Evolutionary conservation across 2,888 invertebrate species (phyloP).

Genomic region (Cantharis rustica): DNA sequence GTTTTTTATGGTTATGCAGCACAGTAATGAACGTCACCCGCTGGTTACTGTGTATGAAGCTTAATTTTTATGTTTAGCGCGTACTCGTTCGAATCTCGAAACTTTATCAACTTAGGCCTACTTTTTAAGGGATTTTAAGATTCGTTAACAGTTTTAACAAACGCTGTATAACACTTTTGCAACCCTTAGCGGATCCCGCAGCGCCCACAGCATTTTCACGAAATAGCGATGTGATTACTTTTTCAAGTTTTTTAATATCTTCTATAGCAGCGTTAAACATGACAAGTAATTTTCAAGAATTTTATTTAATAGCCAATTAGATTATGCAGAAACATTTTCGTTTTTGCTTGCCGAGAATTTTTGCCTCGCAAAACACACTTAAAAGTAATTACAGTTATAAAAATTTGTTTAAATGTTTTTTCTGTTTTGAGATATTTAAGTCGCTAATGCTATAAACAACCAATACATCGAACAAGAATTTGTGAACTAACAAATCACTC

Average conservation of each 20-base stretch:
- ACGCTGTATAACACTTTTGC: slow-evolving; percentile 48
- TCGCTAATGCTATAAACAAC: slow-evolving; percentile 17
- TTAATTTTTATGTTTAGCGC: slow-evolving; percentile 55
- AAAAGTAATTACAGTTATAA: slow-evolving; percentile 16
- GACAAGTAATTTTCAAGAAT: slow-evolving; percentile 50
- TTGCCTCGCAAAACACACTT: slow-evolving; percentile 9
- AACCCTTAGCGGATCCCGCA: slow-evolving; percentile 40
- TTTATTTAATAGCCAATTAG: slow-evolving; percentile 48
- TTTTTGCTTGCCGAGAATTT: slow-evolving; percentile 29
- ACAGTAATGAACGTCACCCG: slow-evolving; percentile 50
- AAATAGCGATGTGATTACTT: slow-evolving; percentile 49
- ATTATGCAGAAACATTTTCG: slow-evolving; percentile 31
- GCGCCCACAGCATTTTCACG: slow-evolving; percentile 31
- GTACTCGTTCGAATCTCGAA: slow-evolving; percentile 47
- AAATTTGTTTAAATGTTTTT: slow-evolving; percentile 19
- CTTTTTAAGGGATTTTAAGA: slow-evolving; percentile 57
- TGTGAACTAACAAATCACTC: slow-evolving; percentile 40
- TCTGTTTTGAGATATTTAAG: not conserved
- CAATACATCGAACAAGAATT: slow-evolving; percentile 33
- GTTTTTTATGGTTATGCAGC: slow-evolving; percentile 54
- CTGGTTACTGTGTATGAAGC: slow-evolving; percentile 49
- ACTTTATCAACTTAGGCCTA: slow-evolving; percentile 53
- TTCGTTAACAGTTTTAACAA: slow-evolving; percentile 57
- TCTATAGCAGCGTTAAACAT: slow-evolving; percentile 50
- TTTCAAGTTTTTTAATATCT: slow-evolving; percentile 55